Evolutionary conservation across 2,113 vertebrate species (phyloP).

Genomic region (Oceanodroma tethys): DNA sequence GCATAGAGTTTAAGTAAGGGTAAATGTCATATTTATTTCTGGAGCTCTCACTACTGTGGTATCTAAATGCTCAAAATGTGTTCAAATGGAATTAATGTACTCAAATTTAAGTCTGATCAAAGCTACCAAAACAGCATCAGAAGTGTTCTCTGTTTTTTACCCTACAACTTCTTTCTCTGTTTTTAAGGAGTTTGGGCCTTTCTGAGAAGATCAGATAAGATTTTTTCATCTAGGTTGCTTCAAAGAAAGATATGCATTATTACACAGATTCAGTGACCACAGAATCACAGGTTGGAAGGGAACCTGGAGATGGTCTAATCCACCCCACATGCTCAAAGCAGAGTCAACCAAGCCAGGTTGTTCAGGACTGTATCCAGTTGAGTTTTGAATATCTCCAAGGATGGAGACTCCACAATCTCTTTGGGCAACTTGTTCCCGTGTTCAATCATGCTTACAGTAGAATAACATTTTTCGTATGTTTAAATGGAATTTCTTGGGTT

Average conservation of each 20-base stretch:
- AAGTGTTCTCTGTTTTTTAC: neutral
- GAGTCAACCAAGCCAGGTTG: neutral
- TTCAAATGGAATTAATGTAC: neutral
- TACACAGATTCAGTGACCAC: neutral
- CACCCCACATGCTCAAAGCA: neutral
- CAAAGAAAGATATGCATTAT: neutral
- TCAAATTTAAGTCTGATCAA: neutral
- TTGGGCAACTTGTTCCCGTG: neutral
- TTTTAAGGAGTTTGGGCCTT: neutral
- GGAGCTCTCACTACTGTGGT: neutral
- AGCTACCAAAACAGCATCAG: neutral
- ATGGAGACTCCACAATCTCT: neutral
- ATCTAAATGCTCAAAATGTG: neutral
- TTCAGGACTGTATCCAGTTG: neutral
- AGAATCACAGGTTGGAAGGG: neutral
- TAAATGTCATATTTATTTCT: neutral
- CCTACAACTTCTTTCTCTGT: neutral
- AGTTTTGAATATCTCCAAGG: neutral
- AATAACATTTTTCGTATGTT: neutral
- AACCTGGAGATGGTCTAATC: neutral
- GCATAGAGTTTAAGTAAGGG: neutral
- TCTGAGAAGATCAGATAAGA: neutral
- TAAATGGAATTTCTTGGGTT: neutral
- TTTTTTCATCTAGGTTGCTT: neutral
- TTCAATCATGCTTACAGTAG: accelerated